A percentile compares a stretch with the other conserved stretches of the same genome.
These are phyloP conservation scores for western clawed frog (Xenopus tropicalis) DNA, from an alignment of 2,113 vertebrate species.

Conservation along the genomic window DNA sequence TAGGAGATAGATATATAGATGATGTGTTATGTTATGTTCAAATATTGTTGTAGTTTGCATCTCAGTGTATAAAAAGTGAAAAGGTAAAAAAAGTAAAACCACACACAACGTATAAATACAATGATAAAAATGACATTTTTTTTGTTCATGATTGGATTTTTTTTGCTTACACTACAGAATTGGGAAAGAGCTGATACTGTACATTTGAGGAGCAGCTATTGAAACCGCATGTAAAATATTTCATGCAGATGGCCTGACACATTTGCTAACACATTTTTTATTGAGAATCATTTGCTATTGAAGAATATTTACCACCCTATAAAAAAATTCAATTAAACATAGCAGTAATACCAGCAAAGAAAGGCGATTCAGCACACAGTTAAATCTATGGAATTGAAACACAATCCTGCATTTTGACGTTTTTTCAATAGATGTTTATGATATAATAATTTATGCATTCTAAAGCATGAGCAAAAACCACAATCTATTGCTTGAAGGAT, in stretches of 20 bases:
- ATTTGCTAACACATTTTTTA: slow-evolving; percentile 18
- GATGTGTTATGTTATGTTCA: too few relatives aligned
- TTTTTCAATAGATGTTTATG: neutral
- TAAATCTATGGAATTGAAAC: neutral
- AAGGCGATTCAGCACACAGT: neutral
- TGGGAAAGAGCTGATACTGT: neutral
- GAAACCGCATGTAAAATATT: neutral
- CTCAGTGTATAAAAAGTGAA: too few relatives aligned
- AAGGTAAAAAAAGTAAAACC: too few relatives aligned
- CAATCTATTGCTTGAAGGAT: too few relatives aligned
- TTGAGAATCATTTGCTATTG: slow-evolving; percentile 6
- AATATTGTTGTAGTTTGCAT: too few relatives aligned
- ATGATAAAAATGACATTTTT: too few relatives aligned
- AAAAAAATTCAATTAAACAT: neutral
- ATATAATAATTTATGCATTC: neutral
- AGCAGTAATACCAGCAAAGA: neutral
- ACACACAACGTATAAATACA: too few relatives aligned
- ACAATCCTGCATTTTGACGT: neutral
- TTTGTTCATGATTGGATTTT: too few relatives aligned
- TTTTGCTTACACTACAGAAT: too few relatives aligned
- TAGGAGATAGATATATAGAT: too few relatives aligned
- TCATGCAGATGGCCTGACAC: slow-evolving; percentile 27
- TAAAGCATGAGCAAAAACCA: neutral
- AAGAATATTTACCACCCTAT: slow-evolving; percentile 2
- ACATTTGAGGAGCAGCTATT: too few relatives aligned